These are phyloP conservation scores for Parthenolecanium corni DNA, from an alignment of 2,888 invertebrate species.

Conservation along the genomic window DNA sequence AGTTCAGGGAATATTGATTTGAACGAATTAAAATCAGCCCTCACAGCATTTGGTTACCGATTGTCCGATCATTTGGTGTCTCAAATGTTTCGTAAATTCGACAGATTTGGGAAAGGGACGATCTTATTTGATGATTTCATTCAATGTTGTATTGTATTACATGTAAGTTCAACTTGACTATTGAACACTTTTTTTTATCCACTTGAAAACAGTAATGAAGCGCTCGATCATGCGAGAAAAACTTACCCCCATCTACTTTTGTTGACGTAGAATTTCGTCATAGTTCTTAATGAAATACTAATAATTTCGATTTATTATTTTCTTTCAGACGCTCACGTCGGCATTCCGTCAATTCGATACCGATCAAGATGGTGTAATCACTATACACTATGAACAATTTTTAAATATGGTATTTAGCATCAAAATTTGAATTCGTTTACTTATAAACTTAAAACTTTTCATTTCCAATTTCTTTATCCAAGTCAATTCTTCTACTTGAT, in stretches of 20 bases:
- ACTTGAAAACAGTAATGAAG: not conserved
- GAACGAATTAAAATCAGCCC: slow-evolving; percentile 77
- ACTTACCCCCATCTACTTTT: too few species aligned
- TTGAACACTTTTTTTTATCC: slow-evolving; percentile 5
- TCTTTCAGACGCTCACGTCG: slow-evolving; percentile 25
- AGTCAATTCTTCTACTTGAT: not conserved
- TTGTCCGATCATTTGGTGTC: slow-evolving; percentile 71
- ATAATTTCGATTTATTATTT: not conserved
- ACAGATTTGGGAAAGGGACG: slow-evolving; percentile 73
- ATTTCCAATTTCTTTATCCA: not conserved
- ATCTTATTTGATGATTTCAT: slow-evolving; percentile 98
- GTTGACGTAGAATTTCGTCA: too few species aligned
- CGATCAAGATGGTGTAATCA: slow-evolving; percentile 85
- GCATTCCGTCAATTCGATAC: slow-evolving; percentile 74
- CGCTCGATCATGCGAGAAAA: too few species aligned
- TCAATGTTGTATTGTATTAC: slow-evolving; percentile 84
- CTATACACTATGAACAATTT: slow-evolving; percentile 92
- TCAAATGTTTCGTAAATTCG: slow-evolving; percentile 81
- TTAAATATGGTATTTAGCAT: slow-evolving; percentile 63
- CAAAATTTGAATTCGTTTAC: slow-evolving; percentile 30
- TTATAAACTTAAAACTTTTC: slow-evolving; percentile 6
- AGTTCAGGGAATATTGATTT: slow-evolving; percentile 77
- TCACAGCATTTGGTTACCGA: slow-evolving; percentile 79
- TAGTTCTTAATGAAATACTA: too few species aligned
- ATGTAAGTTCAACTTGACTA: slow-evolving; percentile 59